Evolutionary conservation across 2,888 invertebrate genomes (phyloP), one percentile per base, ranked within the genome.

Genomic region (Troides oblongomaculatus): DNA sequence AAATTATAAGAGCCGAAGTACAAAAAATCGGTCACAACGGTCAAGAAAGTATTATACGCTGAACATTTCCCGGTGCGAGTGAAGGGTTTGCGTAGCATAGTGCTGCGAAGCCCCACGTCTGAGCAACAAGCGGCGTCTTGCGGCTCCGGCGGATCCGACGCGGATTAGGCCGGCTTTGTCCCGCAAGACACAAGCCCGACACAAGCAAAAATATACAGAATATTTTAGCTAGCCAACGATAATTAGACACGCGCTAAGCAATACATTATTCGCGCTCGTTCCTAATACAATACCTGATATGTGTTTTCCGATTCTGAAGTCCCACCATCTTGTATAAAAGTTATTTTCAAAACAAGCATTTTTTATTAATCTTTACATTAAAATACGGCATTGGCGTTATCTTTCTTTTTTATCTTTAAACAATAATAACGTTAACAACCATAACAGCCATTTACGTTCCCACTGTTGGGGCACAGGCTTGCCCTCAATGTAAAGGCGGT

Each of bases 101-200:
- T 43, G 70, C 46, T 25, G 69, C 58, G 90, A 90, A 90, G 88
- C 89, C 89, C 77, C 79, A 84, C 81, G 71, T 78, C 79, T 78
- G 74, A 82, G 88, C 89, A 89, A 90, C 89, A 89, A 88, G 88
- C 87, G 82, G 76, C 84, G 87, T 89, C 90, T 89, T 87, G 83
- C 77, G 83, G 85, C 78, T 74, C 74, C 79, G 72, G 61, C 77
- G 79, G 77, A 78, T 81, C 80, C 78, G 77, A 74, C 79, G 73
- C 79, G 88, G 90, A 90, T 90, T 90, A 90, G 82, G 82, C 75
- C 80, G 80, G 87, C 86, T 86, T 86, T 85, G 75, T 79, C 67
- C 79, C 81, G 78, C 79, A 78, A 80, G 77, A 79, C 75, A 75
- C 72, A 66, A 53, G 67, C 46, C 70, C 72, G 76, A 77, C 78